Evolutionary conservation across 2,797 vertebrate species (phyloP).

Genomic region (Chelidonichthys spinosus): DNA sequence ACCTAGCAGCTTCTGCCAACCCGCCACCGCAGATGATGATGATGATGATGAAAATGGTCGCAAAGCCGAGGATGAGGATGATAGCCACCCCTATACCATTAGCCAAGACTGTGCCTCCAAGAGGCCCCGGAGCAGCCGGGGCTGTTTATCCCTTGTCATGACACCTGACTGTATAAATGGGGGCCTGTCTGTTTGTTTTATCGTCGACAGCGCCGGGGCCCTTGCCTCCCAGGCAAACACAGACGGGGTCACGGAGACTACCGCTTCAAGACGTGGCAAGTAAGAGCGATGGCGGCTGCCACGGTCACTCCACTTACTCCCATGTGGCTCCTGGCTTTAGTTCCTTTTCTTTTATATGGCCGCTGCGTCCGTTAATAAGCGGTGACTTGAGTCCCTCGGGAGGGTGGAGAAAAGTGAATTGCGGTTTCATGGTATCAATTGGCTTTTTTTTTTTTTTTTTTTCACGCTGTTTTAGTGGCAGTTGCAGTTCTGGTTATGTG

Average conservation of each 20-base stretch:
- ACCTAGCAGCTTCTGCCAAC: constrained; percentile 62
- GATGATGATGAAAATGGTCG: constrained; percentile 66
- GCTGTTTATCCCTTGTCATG: constrained; percentile 80
- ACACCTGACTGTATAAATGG: constrained; percentile 84
- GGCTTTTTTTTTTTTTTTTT: background rate
- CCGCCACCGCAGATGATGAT: constrained; percentile 43
- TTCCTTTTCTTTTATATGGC: constrained; percentile 51
- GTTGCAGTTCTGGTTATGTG: constrained; percentile 51
- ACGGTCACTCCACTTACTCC: constrained; percentile 80
- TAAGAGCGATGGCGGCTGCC: constrained; percentile 77
- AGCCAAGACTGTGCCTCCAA: constrained; percentile 49
- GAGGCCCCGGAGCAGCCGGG: constrained; percentile 51
- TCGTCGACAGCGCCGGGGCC: constrained; percentile 67
- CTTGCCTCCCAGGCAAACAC: constrained; percentile 72
- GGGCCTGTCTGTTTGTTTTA: constrained; percentile 80
- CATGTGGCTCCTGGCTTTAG: constrained; percentile 68
- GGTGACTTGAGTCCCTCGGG: constrained; percentile 54
- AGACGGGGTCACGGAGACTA: constrained; percentile 73
- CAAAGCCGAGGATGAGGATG: constrained; percentile 59
- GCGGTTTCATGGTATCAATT: constrained; percentile 57
- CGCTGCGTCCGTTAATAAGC: constrained; percentile 61
- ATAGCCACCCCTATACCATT: constrained; percentile 54
- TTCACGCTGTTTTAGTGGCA: constrained; percentile 50
- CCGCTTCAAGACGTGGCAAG: constrained; percentile 73
- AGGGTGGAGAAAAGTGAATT: constrained; percentile 62